Evolutionary conservation across 2,888 invertebrate genomes (phyloP).

Genomic region (Drosophila histrio): DNA sequence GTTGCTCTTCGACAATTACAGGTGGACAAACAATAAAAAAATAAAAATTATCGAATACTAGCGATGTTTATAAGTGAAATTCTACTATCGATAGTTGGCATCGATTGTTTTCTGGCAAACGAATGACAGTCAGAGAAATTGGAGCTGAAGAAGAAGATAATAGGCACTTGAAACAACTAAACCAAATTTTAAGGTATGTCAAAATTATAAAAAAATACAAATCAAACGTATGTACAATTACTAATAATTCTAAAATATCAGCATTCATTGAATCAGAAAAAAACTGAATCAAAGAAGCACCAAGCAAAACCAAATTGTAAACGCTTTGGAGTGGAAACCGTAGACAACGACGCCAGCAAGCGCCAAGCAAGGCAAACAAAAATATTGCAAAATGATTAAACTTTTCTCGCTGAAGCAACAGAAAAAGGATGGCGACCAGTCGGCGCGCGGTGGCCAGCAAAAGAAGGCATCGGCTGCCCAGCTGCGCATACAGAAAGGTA

Average conservation of each 20-base stretch:
- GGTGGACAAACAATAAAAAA: background rate
- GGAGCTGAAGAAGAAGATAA: constrained; percentile 23
- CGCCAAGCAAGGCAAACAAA: constrained; percentile 44
- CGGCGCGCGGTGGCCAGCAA: constrained; percentile 90
- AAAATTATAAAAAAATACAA: constrained; percentile 12
- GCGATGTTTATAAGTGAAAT: background rate
- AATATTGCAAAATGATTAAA: constrained; percentile 91
- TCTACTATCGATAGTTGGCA: background rate
- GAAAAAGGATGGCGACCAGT: constrained; percentile 97
- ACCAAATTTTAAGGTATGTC: constrained; percentile 51
- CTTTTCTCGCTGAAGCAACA: constrained; percentile 99
- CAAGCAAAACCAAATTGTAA: constrained; percentile 5
- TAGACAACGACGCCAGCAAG: constrained; percentile 45
- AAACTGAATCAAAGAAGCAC: constrained; percentile 2
- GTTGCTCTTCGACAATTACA: background rate
- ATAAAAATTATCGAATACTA: background rate
- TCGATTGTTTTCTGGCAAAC: constrained; percentile 14
- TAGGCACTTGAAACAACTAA: constrained; percentile 48
- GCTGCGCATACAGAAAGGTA: constrained; percentile 98
- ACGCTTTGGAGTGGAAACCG: constrained; percentile 24
- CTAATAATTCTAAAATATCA: constrained; percentile 12
- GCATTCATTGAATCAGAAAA: constrained; percentile 1
- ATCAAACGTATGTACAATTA: constrained; percentile 10
- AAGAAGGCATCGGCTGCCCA: constrained; percentile 98
- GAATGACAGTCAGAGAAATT: constrained; percentile 49